Evolutionary conservation across 53 echinoderm and acorn worm genomes (phyloP).

Genomic region (Hippasteria phrygiana): DNA sequence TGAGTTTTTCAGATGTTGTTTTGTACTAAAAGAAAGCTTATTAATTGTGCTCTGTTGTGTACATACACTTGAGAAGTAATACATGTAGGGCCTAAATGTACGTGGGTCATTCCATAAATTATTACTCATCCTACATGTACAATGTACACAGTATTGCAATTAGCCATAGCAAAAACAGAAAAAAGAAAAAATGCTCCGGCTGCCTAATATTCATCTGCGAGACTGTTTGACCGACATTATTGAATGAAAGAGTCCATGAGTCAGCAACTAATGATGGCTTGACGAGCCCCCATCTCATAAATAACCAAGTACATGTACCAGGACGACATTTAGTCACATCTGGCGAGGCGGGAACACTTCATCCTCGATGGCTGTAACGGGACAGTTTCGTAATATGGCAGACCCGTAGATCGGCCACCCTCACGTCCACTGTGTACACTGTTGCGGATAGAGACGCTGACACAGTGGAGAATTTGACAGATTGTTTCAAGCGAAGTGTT

Average conservation of each 20-base stretch:
- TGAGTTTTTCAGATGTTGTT: no score
- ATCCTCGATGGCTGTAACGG: background rate
- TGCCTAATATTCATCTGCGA: background rate
- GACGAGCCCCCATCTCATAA: background rate
- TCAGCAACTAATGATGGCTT: background rate
- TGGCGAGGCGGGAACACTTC: background rate
- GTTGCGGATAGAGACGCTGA: background rate
- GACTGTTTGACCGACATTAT: background rate
- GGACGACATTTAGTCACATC: background rate
- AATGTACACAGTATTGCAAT: background rate
- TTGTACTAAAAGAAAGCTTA: no score
- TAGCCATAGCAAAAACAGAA: background rate
- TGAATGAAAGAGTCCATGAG: background rate
- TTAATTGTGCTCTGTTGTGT: no score
- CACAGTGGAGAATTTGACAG: background rate
- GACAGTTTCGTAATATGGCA: no score
- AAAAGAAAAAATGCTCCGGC: background rate
- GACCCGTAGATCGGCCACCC: no score
- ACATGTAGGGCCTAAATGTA: no score
- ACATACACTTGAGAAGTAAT: no score
- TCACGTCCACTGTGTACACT: no score
- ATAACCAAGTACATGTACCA: conserved; percentile 14
- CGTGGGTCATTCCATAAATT: no score
- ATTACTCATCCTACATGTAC: conserved; percentile 1
- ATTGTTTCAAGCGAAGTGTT: no score